Percentiles rank a stretch among this genome's conserved stretches.
Conservation (phyloP, 92 coral and sea anemone genomes). For the Parazoanthus atlanticus region DNA sequence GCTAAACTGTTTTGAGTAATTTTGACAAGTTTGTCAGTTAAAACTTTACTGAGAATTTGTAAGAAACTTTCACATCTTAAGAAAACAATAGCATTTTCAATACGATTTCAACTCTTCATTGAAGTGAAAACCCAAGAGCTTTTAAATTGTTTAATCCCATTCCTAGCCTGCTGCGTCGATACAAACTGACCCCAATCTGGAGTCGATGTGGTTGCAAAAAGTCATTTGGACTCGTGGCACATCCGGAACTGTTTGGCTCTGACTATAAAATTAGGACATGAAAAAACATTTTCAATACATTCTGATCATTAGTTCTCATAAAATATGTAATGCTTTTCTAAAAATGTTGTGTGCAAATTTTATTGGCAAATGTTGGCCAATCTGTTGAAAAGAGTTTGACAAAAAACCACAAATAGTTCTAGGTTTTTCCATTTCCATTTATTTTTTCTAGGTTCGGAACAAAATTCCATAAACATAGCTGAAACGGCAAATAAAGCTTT, state of each 20-base stretch:
- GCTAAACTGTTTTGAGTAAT: not conserved
- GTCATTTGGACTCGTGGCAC: not conserved
- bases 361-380: not conserved
- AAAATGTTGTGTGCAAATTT: not conserved
- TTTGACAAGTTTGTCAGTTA: not conserved
- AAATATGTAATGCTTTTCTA: not conserved
- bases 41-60: not conserved
- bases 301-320: not conserved
- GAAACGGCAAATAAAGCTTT: not conserved
- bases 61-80: not conserved
- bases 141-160: not conserved
- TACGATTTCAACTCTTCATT: conserved; percentile 4
- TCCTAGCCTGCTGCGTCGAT: not conserved
- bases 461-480: no score
- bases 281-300: not conserved
- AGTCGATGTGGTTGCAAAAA: not conserved
- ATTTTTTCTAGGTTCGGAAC: no score
- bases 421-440: not conserved
- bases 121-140: not conserved
- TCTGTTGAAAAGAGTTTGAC: not conserved
- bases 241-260: not conserved
- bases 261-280: not conserved
- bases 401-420: not conserved
- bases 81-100: not conserved
- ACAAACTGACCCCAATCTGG: not conserved